Evolutionary conservation across 2,113 vertebrate genomes (phyloP).

Genomic region (Aythya baeri): DNA sequence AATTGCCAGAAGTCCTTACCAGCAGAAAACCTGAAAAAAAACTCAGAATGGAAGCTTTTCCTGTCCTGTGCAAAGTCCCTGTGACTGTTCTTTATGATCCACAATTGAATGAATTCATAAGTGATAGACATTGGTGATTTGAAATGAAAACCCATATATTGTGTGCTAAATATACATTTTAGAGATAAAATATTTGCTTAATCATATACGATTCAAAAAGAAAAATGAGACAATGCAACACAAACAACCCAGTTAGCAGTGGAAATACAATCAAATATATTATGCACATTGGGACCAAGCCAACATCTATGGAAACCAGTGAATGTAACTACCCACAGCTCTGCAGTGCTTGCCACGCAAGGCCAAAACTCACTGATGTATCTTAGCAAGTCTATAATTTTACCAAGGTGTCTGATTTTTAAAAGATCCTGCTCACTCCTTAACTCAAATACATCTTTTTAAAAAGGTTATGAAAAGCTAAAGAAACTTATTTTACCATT

Average conservation of each 20-base stretch:
- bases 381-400: background rate
- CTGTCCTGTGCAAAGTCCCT: background rate
- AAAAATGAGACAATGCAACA: background rate
- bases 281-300: rapidly evolving
- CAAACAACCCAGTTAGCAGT: background rate
- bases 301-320: rapidly evolving
- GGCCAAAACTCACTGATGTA: rapidly evolving
- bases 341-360: rapidly evolving
- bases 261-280: background rate
- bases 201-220: background rate
- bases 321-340: background rate
- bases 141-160: background rate
- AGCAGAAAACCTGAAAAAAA: background rate
- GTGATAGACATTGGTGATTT: background rate
- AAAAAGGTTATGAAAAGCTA: background rate
- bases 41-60: background rate
- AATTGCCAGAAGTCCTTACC: background rate
- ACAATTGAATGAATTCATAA: background rate
- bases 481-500: background rate
- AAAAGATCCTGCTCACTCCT: background rate
- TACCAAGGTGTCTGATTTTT: too few species aligned
- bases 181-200: background rate
- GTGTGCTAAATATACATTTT: background rate
- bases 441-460: background rate
- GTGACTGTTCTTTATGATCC: background rate